Conservation (phyloP, 2,113 vertebrate species). For the Cynopterus brachyotis region DNA sequence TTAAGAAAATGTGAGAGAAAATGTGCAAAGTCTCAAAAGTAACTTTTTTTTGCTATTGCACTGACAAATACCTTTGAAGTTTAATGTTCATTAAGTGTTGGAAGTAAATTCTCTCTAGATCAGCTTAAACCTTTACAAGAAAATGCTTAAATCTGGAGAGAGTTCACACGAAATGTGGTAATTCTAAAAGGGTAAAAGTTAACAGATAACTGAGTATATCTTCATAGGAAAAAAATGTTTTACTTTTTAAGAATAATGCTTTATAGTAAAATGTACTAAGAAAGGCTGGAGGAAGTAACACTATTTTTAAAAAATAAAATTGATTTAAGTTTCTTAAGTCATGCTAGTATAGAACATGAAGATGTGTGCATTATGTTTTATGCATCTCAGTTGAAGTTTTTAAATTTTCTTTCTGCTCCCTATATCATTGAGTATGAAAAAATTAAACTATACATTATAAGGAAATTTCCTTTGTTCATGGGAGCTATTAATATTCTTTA, state of each 20-base stretch:
- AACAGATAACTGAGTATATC: not conserved
- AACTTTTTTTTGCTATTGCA: not conserved
- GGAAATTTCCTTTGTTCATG: not conserved
- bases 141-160: not conserved
- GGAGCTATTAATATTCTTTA: not conserved
- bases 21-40: not conserved
- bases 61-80: not conserved
- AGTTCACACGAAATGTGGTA: not conserved
- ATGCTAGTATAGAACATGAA: not conserved
- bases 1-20: not conserved
- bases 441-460: not conserved
- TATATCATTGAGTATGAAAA: not conserved
- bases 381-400: not conserved
- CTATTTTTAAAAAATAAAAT: not conserved
- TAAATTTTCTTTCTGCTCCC: not conserved
- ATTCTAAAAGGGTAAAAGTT: not conserved
- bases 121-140: not conserved
- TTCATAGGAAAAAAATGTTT: not conserved
- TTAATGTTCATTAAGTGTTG: slow-evolving; percentile 1
- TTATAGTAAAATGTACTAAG: not conserved
- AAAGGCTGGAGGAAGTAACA: not conserved
- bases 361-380: not conserved
- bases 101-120: not conserved
- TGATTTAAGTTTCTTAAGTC: not conserved
- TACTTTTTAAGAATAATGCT: not conserved